Base-by-base conservation (phyloP, 1,140 invertebrate species). In the Tribolium castaneum region DNA sequence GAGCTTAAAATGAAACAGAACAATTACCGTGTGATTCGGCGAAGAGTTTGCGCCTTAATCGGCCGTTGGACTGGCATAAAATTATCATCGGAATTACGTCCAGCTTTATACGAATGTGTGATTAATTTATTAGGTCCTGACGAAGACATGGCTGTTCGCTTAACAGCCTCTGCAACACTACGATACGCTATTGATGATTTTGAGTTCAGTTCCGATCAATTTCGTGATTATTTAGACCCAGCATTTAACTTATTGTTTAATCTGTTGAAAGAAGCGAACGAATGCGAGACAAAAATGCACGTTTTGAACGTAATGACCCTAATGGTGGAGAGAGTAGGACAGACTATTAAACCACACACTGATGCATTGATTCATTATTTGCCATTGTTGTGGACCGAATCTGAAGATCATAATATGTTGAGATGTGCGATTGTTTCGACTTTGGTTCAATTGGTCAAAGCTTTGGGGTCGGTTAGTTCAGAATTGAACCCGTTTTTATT, bases 231-330 rank as follows among this genome's bases (percentile, higher is more conserved):
- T 87, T 90, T 97, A 45, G 92, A 94, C 30, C 88, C 92, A 12
- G 89, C 91, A 1, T 97, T 98, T 84, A 89, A 90, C 62, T 89
- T 94, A 50, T 88, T 98, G 2, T 98, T 97, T 88, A 88, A 92
- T 75, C 89, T 99, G 54, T 88, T 99, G 54, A 95, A 95, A 85
- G 94, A 97, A 87, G 94, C 95, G 0, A 90, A 92, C 80, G 96
- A 98, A 88, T 97, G 95, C 89, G 97, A 98, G 87, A 97, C 95
- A 2, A 99, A 98, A 92, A 96, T 98, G 92, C 92, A 95, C 82
- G 93, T 98, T 12, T 88, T 99, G 16, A 93, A 94, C 87, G 95
- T 97, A 50, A 91, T 98, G 86, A 96, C 96, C 25, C 94, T 96
- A 85, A 92, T 98, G 78, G 93, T 97, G 79, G 95, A 98, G 87